Conservation (phyloP, 2,113 vertebrate genomes). For the Fregata magnificens region DNA sequence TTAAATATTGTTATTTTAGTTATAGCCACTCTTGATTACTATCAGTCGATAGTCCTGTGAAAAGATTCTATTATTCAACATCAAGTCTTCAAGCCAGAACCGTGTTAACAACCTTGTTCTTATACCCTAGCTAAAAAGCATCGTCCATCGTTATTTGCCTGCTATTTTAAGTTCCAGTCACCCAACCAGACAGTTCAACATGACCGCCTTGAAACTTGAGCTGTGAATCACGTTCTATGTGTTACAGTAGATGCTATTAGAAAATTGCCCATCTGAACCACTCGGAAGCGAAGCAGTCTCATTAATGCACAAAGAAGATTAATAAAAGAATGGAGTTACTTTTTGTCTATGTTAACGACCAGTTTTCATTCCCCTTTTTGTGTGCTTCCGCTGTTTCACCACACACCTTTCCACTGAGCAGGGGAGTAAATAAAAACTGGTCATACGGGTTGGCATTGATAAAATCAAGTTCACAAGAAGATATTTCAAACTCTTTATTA, state of each 20-base stretch:
- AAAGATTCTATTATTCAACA: not conserved
- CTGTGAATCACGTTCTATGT: not conserved
- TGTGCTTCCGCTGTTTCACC: not conserved
- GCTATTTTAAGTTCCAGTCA: not conserved
- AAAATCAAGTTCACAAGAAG: constrained; percentile 59
- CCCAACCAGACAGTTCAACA: not conserved
- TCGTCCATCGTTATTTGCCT: not conserved
- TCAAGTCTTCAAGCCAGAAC: not conserved
- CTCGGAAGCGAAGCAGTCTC: not conserved
- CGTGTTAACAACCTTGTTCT: not conserved
- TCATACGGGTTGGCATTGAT: constrained; percentile 24
- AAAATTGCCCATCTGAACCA: not conserved
- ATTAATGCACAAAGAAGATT: not conserved
- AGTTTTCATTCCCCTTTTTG: constrained; percentile 7
- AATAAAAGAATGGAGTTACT: not conserved
- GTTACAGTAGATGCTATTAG: not conserved
- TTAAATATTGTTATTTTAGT: not conserved
- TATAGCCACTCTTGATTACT: not conserved
- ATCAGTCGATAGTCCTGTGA: not conserved
- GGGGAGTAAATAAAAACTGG: constrained; percentile 38
- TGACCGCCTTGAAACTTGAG: not conserved
- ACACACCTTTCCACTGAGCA: constrained; percentile 17
- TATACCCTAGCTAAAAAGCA: not conserved
- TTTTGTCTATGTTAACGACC: not conserved
- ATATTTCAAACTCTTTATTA: constrained; percentile 59